These are phyloP conservation scores for Tethya wilhelma DNA, from an alignment of 37 sponge, comb jelly and placozoan genomes.

Conservation along the genomic window DNA sequence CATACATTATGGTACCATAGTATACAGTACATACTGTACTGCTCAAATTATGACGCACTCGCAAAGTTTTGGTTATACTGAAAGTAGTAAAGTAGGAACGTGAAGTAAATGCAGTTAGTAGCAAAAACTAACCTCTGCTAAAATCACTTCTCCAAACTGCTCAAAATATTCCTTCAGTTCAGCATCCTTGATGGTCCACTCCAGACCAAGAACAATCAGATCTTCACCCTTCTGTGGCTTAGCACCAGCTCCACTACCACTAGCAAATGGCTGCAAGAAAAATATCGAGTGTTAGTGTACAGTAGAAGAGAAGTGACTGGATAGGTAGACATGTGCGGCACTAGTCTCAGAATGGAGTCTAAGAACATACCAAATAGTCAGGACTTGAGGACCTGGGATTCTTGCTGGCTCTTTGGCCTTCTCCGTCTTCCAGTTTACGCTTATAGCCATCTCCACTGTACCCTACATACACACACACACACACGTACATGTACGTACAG, in stretches of 20 bases:
- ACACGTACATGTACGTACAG: too few relatives aligned
- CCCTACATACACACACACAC: not conserved
- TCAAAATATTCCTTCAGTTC: slow-evolving; percentile 78
- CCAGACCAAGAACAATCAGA: slow-evolving; percentile 76
- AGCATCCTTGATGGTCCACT: slow-evolving; percentile 58
- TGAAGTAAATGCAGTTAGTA: not conserved
- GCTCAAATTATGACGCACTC: too few relatives aligned
- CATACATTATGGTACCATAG: too few relatives aligned
- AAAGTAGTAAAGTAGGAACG: not conserved
- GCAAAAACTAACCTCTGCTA: slow-evolving; percentile 47
- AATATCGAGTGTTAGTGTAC: too few relatives aligned
- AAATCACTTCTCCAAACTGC: slow-evolving; percentile 80
- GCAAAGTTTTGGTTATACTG: too few relatives aligned
- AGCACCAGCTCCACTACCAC: too few relatives aligned
- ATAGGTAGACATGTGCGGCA: not conserved
- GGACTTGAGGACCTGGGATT: slow-evolving; percentile 65
- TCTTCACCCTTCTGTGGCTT: too few relatives aligned
- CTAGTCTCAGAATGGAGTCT: not conserved
- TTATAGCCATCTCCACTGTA: slow-evolving; percentile 45
- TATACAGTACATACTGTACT: too few relatives aligned
- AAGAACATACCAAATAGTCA: slow-evolving; percentile 17
- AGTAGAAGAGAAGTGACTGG: not conserved
- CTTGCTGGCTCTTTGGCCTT: slow-evolving; percentile 65
- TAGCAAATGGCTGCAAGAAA: too few relatives aligned
- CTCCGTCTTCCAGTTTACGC: slow-evolving; percentile 64